phyloP scores from a whole-genome alignment of 2,797 vertebrate species.

The Cirrhinus molitorella region DNA sequence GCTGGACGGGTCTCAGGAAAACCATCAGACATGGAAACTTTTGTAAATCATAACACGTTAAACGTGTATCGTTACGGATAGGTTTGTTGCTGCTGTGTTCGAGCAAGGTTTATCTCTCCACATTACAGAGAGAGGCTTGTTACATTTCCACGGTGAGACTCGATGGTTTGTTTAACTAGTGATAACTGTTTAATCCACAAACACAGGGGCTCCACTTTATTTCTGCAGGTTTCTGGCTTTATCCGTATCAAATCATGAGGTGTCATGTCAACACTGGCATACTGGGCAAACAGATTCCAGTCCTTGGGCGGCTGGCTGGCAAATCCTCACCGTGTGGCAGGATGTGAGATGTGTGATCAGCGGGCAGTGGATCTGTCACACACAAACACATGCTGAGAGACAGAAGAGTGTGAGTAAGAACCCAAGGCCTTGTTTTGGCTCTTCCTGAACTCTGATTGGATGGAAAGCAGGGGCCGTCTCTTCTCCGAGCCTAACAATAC shows the following conservation, averaged over 20 bases:
- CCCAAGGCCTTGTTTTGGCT: conserved; percentile 52
- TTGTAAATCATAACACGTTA: neutral
- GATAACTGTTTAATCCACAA: conserved; percentile 44
- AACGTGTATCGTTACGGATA: neutral
- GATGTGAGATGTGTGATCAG: conserved; percentile 16
- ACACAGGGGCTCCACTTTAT: conserved; percentile 24
- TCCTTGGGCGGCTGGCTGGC: neutral
- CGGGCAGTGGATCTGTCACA: conserved; percentile 25
- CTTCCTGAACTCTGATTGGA: conserved; percentile 42
- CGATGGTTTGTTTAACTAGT: conserved; percentile 37
- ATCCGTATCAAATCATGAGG: conserved; percentile 19
- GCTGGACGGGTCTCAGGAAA: neutral
- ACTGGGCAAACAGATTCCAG: conserved; percentile 26
- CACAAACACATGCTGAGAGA: conserved; percentile 52
- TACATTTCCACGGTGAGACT: conserved; percentile 27
- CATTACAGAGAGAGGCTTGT: conserved; percentile 12
- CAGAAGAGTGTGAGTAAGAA: conserved; percentile 54
- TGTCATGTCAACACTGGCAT: conserved; percentile 36
- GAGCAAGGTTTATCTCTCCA: conserved; percentile 16
- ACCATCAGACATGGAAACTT: neutral
- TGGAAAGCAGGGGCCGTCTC: conserved; percentile 58
- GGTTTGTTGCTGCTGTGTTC: neutral
- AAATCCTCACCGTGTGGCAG: conserved; percentile 10
- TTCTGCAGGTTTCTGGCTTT: conserved; percentile 11
- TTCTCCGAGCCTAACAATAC: conserved; percentile 64